Evolutionary conservation across 2,888 invertebrate genomes (phyloP).

Genomic region (Rhingia rostrata): DNA sequence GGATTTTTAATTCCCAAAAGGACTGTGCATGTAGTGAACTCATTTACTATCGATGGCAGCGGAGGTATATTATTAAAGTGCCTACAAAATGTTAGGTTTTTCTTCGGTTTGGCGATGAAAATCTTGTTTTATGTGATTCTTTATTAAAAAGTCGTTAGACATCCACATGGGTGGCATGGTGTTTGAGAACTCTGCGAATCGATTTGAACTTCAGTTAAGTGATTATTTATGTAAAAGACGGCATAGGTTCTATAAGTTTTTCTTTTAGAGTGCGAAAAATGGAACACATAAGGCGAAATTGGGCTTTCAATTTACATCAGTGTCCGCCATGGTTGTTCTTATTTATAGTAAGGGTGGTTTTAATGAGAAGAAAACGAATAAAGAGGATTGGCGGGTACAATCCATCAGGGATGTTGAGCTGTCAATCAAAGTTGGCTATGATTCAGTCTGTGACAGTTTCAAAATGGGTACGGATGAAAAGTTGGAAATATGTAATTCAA

Average conservation of each 20-base stretch:
- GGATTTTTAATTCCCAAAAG: conserved; percentile 29
- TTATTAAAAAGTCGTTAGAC: conserved; percentile 67
- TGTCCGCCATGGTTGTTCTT: conserved; percentile 32
- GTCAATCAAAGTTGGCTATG: conserved; percentile 80
- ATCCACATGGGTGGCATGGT: neutral
- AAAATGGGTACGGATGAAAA: neutral
- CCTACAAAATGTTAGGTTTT: conserved; percentile 23
- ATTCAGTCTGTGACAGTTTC: neutral
- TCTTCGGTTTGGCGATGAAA: conserved; percentile 33
- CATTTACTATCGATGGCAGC: conserved; percentile 36
- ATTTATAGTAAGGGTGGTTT: conserved; percentile 41
- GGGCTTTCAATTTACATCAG: neutral
- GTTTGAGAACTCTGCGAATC: conserved; percentile 38
- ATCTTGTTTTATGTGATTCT: conserved; percentile 39
- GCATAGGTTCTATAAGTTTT: conserved; percentile 2
- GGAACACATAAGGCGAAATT: conserved; percentile 9
- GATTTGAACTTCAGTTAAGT: conserved; percentile 63
- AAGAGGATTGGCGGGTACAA: conserved; percentile 77
- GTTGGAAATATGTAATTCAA: neutral
- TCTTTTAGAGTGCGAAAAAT: conserved; percentile 50
- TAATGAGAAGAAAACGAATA: conserved; percentile 10
- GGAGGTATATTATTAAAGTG: conserved; percentile 41
- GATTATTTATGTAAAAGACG: conserved; percentile 32
- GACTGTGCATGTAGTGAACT: conserved; percentile 47
- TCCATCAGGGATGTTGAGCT: conserved; percentile 82